Conservation (phyloP, 2,113 vertebrate genomes). For the Fregata magnificens region DNA sequence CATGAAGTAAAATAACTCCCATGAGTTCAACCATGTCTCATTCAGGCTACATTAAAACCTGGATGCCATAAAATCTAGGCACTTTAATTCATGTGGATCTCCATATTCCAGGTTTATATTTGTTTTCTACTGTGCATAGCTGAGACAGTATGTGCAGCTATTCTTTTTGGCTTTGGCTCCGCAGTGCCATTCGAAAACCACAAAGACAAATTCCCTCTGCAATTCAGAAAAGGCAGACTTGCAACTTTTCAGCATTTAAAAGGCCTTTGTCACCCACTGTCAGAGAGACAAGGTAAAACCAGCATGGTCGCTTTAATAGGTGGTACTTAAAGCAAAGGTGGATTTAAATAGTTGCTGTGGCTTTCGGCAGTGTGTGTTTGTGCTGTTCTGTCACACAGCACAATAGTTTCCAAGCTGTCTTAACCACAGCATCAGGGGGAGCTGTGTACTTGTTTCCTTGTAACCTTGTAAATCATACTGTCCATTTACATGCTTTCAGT, state of each 20-base stretch:
- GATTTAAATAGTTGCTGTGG: background rate
- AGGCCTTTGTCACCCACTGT: slow-evolving; percentile 30
- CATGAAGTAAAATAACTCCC: background rate
- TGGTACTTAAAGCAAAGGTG: slow-evolving; percentile 9
- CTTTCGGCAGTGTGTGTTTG: background rate
- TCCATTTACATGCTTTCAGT: slow-evolving; percentile 47
- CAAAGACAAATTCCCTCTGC: background rate
- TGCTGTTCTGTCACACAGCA: background rate
- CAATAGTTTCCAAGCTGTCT: slow-evolving; percentile 32
- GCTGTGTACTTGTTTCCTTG: slow-evolving; percentile 1
- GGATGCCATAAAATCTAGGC: background rate
- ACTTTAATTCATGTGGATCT: background rate
- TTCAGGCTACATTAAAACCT: background rate
- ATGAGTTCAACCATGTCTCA: background rate
- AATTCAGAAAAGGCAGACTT: slow-evolving; percentile 25
- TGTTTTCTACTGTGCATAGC: background rate
- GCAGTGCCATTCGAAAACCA: background rate
- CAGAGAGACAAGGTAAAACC: slow-evolving; percentile 1
- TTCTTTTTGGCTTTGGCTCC: background rate
- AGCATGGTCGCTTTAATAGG: slow-evolving; percentile 20
- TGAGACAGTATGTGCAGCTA: background rate
- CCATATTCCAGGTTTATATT: background rate
- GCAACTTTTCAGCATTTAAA: slow-evolving; percentile 21
- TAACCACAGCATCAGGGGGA: slow-evolving; percentile 19
- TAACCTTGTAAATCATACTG: slow-evolving; percentile 58